Base-by-base conservation (phyloP, 2,797 vertebrate genomes). In the Sebastes cheni region DNA sequence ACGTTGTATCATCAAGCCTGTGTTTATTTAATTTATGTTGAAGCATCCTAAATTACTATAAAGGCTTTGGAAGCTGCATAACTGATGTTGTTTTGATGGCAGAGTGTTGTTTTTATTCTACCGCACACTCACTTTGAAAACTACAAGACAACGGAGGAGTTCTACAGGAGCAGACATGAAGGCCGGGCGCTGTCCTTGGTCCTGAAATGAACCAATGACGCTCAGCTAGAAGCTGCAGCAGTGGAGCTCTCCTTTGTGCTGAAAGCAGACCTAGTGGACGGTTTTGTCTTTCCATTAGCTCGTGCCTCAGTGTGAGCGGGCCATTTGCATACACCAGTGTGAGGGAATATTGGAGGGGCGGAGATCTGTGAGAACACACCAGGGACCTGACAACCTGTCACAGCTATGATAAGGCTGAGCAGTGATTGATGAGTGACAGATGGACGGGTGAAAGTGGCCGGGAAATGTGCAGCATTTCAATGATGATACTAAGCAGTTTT, bases 381-480 rank as follows among this genome's bases (percentile, higher is more conserved):
- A 14, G 86, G 86, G 88, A 90, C 76, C 74, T 80, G 90, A 85
- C 81, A 84, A 83, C 72, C 80, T 88, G 90, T 89, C 86, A 59
- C 14, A 25, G 79, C 60, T 69, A 42, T 82, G 90, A 92, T 89
- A 83, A 90, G 86, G 66, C 72, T 72, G 67, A 84, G 75, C 70
- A n/a, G 77, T 91, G 92, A 94, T 86, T 87, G 90, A 94, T 91
- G 87, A 81, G 72, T 90, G 90, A 90, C 92, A 91, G 87, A 90
- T 82, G 88, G 90, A 80, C 4, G 65, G 72, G 36, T 55, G 80
- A 65, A 75, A 88, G 74, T 65, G 84, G 71, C 72, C 36, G 16
- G 64, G 66, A 54, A 72, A 77, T 71, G 78, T 75, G 79, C 59
- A n/a, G 87, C 81, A 72, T 84, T 66, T 68, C 67, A 79, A 83